Conservation (phyloP, 2,113 vertebrate genomes). For the Eclectus roratus region DNA sequence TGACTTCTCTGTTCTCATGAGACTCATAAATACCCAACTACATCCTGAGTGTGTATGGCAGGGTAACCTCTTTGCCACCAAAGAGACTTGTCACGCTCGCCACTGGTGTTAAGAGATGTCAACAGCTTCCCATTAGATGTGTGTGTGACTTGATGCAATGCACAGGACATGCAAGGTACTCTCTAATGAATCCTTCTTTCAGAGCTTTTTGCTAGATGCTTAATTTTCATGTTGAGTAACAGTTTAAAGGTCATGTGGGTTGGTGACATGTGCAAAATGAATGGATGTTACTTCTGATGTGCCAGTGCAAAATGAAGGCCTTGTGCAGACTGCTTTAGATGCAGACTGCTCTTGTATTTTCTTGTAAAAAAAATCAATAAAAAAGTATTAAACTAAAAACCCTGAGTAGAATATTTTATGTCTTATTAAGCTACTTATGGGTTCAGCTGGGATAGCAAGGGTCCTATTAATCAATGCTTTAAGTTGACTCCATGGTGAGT, state of each 20-base stretch:
- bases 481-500: slow-evolving; percentile 29
- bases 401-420: slow-evolving; percentile 38
- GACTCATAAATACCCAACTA: not conserved
- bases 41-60: accelerated
- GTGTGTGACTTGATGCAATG: not conserved
- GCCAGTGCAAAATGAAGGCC: not conserved
- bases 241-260: not conserved
- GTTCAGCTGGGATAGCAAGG: slow-evolving; percentile 30
- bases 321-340: not conserved
- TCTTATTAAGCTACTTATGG: slow-evolving; percentile 39
- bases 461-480: slow-evolving; percentile 41
- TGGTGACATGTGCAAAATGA: not conserved
- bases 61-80: accelerated
- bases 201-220: not conserved
- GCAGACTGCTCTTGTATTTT: slow-evolving; percentile 8
- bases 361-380: not conserved
- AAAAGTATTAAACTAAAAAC: slow-evolving; percentile 24
- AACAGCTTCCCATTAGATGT: not conserved
- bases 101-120: not conserved
- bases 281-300: not conserved
- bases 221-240: slow-evolving; percentile 38
- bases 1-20: not conserved
- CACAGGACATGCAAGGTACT: not conserved
- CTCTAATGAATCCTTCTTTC: not conserved
- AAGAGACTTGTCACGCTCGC: not conserved